These are phyloP conservation scores for Drosophila tripunctata DNA, from an alignment of 2,888 invertebrate genomes.

Conservation along the genomic window DNA sequence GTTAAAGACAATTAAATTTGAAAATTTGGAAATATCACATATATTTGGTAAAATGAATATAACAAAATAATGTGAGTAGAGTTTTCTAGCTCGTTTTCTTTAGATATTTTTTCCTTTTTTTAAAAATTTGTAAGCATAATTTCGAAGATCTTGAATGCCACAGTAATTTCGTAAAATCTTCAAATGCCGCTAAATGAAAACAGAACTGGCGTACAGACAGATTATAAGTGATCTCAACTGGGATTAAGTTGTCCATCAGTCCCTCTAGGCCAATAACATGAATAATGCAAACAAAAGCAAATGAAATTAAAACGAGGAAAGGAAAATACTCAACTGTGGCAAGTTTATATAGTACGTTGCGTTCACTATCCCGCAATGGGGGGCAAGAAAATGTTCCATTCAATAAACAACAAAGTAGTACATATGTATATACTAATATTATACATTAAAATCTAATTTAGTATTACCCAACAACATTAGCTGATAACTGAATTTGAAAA, in stretches of 20 bases:
- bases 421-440: background rate
- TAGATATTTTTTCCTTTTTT: too few species aligned
- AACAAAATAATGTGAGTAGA: too few species aligned
- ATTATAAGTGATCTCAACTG: slow-evolving; percentile 1
- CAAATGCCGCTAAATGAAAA: background rate
- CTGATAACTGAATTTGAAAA: too few species aligned
- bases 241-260: slow-evolving; percentile 9
- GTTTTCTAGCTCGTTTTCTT: too few species aligned
- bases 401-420: slow-evolving; percentile 20
- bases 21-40: too few species aligned
- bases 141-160: background rate
- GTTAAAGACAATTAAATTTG: too few species aligned
- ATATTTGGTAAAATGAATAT: too few species aligned
- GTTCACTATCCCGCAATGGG: slow-evolving; percentile 18
- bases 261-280: background rate
- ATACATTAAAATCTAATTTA: too few species aligned
- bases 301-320: background rate
- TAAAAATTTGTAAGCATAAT: too few species aligned
- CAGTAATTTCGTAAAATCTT: background rate
- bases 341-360: slow-evolving; percentile 24
- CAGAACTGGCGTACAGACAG: background rate
- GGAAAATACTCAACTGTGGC: slow-evolving; percentile 24
- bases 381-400: slow-evolving; percentile 20
- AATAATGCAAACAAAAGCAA: slow-evolving; percentile 12
- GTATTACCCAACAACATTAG: too few species aligned